Percentiles rank a stretch among this genome's conserved stretches.
phyloP scores from a whole-genome alignment of 2,797 vertebrate species.

The Tapirus indicus region DNA sequence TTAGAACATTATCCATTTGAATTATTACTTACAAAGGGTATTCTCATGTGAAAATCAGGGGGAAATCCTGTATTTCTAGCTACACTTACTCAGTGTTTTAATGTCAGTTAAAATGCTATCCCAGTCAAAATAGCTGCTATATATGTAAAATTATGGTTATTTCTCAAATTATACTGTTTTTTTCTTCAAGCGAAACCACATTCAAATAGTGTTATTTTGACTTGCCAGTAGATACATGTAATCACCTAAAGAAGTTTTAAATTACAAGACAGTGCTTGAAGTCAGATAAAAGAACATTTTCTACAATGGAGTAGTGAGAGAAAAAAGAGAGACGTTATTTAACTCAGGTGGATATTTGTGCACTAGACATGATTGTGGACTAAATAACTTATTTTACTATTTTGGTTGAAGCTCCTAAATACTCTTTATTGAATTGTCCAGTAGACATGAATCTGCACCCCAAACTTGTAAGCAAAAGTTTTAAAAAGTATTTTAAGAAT shows the following conservation, averaged over 20 bases:
- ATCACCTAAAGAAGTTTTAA: conserved; percentile 53
- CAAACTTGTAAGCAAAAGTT: neutral
- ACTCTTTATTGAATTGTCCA: neutral
- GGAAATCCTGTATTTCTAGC: conserved; percentile 31
- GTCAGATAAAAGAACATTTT: neutral
- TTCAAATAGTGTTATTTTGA: conserved; percentile 73
- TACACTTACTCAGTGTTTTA: conserved; percentile 54
- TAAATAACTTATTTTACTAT: conserved; percentile 11
- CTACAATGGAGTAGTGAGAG: neutral
- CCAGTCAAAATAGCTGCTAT: conserved; percentile 68
- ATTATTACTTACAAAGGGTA: conserved; percentile 65
- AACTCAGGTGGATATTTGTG: neutral
- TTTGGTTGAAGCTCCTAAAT: neutral
- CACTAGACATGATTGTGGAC: neutral
- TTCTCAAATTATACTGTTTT: conserved; percentile 74
- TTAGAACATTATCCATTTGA: conserved; percentile 50
- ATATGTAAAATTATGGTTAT: conserved; percentile 74
- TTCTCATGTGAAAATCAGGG: conserved; percentile 31
- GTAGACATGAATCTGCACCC: neutral
- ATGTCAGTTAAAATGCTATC: conserved; percentile 64
- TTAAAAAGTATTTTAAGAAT: conserved; percentile 4
- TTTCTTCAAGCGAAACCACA: conserved; percentile 50
- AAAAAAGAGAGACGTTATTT: neutral
- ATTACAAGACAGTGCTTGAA: neutral
- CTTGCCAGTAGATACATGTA: conserved; percentile 40